Base-by-base conservation (phyloP, 2,797 vertebrate genomes). In the Amniataba percoides region DNA sequence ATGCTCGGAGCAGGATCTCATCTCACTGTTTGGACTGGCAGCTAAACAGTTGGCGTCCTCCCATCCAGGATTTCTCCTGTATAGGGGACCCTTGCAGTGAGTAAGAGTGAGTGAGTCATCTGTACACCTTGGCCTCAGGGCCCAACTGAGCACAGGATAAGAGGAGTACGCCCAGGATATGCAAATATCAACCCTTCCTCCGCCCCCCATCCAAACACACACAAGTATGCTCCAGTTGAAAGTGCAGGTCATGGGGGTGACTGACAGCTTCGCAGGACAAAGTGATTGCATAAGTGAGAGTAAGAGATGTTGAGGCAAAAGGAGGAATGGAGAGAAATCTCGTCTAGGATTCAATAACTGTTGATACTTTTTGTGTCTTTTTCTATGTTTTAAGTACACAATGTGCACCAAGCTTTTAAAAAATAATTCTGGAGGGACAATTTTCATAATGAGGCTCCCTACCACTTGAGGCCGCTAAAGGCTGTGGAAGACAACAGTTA, bases 121-220 rank as follows among this genome's bases (percentile, higher is more conserved):
- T 56, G 46, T 66, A 89, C 85, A 79, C 87, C 78, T 86, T 89
- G 57, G 90, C 92, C 93, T 46, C 5, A 81, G 84, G 91, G 82
- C 81, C 57, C 71, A 92, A 93, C 87, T 85, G 89, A 91, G 88
- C 78, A 52, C 75, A 72, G 76, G 83, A 86, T 87, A 77, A 86
- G 69, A 79, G 80, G 88, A 90, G 71, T 78, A 55, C 71, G 57
- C 86, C 91, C 90, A 93, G 93, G 92, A 94, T 94, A 92, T 94
- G 92, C 92, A 94, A 94, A 94, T 92, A 85, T 12, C 14, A 52
- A 40, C 52, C 63, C 69, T 16, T 55, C 23, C 25, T 60, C 56
- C 16, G 16, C 77, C 73, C 18, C 78, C 71, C 21, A 4, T 48
- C 59, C 40, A 84, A 82, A 87, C 56, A 82, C 85, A 81, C 71